Percentiles rank a stretch among this genome's conserved stretches.
Conservation (phyloP, 30 jellyfish, hydroid and myxozoan species). For the Cassiopea andromeda region DNA sequence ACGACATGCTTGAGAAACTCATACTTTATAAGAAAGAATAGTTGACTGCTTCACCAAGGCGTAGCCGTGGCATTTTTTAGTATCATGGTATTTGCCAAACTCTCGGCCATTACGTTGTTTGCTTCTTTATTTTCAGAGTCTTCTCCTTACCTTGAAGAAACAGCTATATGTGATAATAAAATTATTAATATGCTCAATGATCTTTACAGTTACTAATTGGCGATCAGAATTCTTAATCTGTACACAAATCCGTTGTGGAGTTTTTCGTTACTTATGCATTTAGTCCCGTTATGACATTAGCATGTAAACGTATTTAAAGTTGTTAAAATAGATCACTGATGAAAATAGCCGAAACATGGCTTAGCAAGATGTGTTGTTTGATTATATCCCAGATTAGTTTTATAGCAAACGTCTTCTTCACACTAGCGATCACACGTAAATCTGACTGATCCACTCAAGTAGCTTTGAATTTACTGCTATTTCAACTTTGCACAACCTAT, state of each 20-base stretch:
- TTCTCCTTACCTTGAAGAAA: too few relatives aligned
- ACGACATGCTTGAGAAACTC: too few relatives aligned
- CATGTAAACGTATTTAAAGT: not conserved
- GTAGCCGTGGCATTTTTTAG: too few relatives aligned
- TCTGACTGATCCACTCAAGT: constrained; percentile 3
- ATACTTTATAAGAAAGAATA: too few relatives aligned
- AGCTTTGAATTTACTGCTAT: not conserved
- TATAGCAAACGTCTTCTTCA: not conserved
- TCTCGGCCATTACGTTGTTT: too few relatives aligned
- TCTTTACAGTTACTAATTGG: not conserved
- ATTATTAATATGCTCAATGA: too few relatives aligned
- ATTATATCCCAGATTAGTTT: not conserved
- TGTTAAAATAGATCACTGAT: not conserved
- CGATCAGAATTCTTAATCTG: not conserved
- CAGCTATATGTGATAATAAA: too few relatives aligned
- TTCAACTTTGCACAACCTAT: not conserved
- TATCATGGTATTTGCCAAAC: too few relatives aligned
- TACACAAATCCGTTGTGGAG: not conserved
- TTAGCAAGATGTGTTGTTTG: not conserved
- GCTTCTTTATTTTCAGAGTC: too few relatives aligned
- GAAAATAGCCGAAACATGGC: constrained; percentile 16
- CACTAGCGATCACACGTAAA: not conserved
- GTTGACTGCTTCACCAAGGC: too few relatives aligned
- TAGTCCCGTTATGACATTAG: not conserved
- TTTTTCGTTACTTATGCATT: not conserved